Evolutionary conservation across 2,888 invertebrate species (phyloP).

Genomic region (Hydropsyche betteni): DNA sequence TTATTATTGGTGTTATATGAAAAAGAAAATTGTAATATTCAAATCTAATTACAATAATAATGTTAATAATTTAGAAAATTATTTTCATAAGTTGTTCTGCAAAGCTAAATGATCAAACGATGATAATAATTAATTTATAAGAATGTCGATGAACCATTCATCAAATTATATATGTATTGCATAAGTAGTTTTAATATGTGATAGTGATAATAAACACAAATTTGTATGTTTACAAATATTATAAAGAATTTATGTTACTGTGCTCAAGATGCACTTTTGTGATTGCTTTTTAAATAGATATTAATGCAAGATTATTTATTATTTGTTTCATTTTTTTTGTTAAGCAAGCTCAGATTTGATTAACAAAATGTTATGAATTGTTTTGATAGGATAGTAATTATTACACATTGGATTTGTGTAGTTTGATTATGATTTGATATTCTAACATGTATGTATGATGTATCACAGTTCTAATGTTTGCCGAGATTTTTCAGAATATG

Average conservation of each 20-base stretch:
- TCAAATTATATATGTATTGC: constrained; percentile 35
- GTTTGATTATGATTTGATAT: not conserved
- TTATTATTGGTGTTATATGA: not conserved
- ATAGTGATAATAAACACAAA: constrained; percentile 29
- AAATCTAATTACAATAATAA: constrained; percentile 26
- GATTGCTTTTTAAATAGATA: constrained; percentile 35
- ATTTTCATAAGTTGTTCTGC: constrained; percentile 45
- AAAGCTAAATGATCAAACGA: constrained; percentile 41
- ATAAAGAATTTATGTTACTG: constrained; percentile 28
- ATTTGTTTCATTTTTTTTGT: not conserved
- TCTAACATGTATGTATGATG: not conserved
- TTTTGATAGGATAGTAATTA: not conserved
- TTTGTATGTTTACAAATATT: constrained; percentile 25
- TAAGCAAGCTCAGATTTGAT: constrained; percentile 20
- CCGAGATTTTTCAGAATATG: not conserved
- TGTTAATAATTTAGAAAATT: constrained; percentile 36
- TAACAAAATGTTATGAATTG: constrained; percentile 17
- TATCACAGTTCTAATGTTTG: not conserved
- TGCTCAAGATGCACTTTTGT: constrained; percentile 34
- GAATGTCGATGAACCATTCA: constrained; percentile 34
- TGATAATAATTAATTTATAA: constrained; percentile 47
- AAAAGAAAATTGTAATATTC: not conserved
- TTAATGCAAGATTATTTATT: constrained; percentile 31
- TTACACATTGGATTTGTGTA: constrained; percentile 26
- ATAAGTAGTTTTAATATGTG: constrained; percentile 19